A percentile compares a stretch with the other conserved stretches of the same genome.
Evolutionary conservation across 2,113 vertebrate genomes (phyloP).

Genomic region (Muntiacus muntjak): DNA sequence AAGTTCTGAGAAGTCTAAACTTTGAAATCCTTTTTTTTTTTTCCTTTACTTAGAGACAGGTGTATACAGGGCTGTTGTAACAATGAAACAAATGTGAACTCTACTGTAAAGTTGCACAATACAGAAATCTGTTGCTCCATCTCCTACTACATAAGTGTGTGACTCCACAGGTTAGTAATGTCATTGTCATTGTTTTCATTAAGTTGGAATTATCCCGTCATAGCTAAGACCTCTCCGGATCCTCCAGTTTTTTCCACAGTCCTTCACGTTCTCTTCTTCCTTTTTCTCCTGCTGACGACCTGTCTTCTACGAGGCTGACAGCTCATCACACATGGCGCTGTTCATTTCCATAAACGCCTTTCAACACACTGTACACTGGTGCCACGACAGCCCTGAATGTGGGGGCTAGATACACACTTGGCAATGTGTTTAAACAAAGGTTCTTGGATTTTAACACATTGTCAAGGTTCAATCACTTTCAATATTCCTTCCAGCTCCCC

Average conservation of each 20-base stretch:
- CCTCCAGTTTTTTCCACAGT: constrained; percentile 98
- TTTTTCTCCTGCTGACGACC: constrained; percentile 87
- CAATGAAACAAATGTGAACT: constrained; percentile 98
- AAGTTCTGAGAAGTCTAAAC: constrained; percentile 90
- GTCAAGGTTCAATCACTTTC: constrained; percentile 97
- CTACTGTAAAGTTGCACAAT: constrained; percentile 99
- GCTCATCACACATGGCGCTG: not conserved
- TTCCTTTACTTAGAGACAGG: constrained; percentile 90
- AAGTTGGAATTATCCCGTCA: constrained; percentile 97
- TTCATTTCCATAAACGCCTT: not conserved
- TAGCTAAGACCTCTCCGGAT: constrained; percentile 96
- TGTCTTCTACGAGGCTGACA: not conserved
- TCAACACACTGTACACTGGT: not conserved
- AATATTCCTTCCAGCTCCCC: constrained; percentile 98
- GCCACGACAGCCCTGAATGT: constrained; percentile 87
- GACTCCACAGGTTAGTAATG: constrained; percentile 86
- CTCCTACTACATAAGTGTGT: constrained; percentile 88
- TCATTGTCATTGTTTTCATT: constrained; percentile 83
- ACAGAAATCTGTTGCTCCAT: constrained; percentile 92
- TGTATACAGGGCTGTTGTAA: constrained; percentile 99
- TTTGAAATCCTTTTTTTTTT: constrained; percentile 87
- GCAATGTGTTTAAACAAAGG: constrained; percentile 99
- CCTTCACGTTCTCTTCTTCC: constrained; percentile 98
- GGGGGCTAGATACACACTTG: constrained; percentile 97
- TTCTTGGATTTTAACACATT: constrained; percentile 98